A percentile compares a stretch with the other conserved stretches of the same genome.
These are phyloP conservation scores for Timandra comae DNA, from an alignment of 2,888 invertebrate genomes.

Conservation along the genomic window DNA sequence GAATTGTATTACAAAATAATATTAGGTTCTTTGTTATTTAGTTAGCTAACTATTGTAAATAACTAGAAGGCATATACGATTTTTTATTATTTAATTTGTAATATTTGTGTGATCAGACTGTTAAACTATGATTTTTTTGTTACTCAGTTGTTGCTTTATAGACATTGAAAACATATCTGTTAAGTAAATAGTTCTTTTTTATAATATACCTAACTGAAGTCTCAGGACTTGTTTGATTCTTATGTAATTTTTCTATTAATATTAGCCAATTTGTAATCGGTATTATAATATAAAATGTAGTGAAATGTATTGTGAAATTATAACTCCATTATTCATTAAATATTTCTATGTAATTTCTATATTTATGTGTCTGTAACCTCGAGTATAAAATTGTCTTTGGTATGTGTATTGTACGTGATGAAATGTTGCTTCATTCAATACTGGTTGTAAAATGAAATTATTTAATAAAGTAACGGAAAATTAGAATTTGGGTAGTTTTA, in stretches of 20 bases:
- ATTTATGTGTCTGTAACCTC: constrained; percentile 66
- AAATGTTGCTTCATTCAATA: constrained; percentile 69
- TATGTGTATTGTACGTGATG: constrained; percentile 64
- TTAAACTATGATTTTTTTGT: constrained; percentile 74
- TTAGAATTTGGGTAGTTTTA: constrained; percentile 6
- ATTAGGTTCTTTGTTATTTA: constrained; percentile 74
- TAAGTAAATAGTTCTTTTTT: constrained; percentile 28
- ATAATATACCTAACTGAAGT: constrained; percentile 5
- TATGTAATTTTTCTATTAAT: constrained; percentile 21
- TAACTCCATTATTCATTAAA: constrained; percentile 45
- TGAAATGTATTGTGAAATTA: constrained; percentile 38
- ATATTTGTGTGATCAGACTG: constrained; percentile 75
- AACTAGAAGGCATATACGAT: constrained; percentile 64
- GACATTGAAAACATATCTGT: constrained; percentile 63
- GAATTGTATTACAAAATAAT: constrained; percentile 56
- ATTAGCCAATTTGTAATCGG: constrained; percentile 37
- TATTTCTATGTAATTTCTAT: constrained; percentile 46
- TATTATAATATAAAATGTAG: constrained; percentile 41
- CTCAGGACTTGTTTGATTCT: constrained; percentile 44
- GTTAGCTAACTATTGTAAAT: constrained; percentile 76
- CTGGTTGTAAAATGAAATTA: constrained; percentile 74
- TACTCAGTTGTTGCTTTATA: constrained; percentile 72
- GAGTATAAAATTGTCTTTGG: constrained; percentile 48
- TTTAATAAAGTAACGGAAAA: constrained; percentile 72
- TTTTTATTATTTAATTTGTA: constrained; percentile 74